Conservation (phyloP, 2,797 vertebrate genomes). For the Lutjanus campechanus region DNA sequence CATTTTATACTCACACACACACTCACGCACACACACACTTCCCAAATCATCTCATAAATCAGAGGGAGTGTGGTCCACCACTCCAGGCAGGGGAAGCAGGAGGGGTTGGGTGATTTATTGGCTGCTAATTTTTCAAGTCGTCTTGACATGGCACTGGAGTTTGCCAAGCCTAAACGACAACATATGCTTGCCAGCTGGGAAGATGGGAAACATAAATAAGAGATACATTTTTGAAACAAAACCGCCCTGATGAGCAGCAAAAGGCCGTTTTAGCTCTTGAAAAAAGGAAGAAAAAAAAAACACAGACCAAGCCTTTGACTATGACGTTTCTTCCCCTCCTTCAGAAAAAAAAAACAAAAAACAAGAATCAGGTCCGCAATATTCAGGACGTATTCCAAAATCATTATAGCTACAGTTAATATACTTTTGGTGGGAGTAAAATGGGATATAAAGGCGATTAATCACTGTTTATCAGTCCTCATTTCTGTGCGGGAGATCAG, state of each 20-base stretch:
- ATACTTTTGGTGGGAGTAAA: conserved; percentile 85
- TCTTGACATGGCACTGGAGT: conserved; percentile 83
- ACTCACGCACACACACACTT: conserved; percentile 56
- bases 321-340: neutral
- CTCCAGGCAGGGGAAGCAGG: conserved; percentile 80
- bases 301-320: conserved; percentile 15
- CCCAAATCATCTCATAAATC: conserved; percentile 86
- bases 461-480: conserved; percentile 91
- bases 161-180: conserved; percentile 86
- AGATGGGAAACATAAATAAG: conserved; percentile 80
- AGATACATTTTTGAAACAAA: conserved; percentile 76
- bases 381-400: conserved; percentile 75
- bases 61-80: conserved; percentile 83
- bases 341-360: neutral
- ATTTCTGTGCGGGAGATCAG: conserved; percentile 89
- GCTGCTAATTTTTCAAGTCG: conserved; percentile 87
- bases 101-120: conserved; percentile 85
- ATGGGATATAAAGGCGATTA: conserved; percentile 89
- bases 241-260: conserved; percentile 64
- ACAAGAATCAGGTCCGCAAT: conserved; percentile 15
- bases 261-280: conserved; percentile 34
- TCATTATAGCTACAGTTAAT: conserved; percentile 87
- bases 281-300: neutral
- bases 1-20: conserved; percentile 48
- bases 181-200: conserved; percentile 86